Conservation (phyloP, 1,140 invertebrate genomes). For the Papilio machaon region DNA sequence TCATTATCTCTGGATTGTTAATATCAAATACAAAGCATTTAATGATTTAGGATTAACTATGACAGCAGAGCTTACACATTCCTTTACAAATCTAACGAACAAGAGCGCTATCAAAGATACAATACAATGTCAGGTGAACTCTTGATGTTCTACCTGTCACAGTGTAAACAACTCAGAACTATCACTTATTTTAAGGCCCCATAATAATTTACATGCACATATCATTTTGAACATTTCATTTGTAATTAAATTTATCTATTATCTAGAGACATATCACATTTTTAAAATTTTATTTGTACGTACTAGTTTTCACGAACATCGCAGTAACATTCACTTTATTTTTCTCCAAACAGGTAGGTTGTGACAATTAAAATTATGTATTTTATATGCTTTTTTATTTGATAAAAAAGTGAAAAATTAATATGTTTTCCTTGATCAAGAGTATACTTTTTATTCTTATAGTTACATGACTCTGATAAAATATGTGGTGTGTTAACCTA, state of each 20-base stretch:
- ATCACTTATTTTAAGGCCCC: neutral
- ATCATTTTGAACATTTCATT: neutral
- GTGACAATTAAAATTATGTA: no score
- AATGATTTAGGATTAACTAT: constrained; percentile 42
- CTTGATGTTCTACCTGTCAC: constrained; percentile 58
- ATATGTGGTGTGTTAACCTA: neutral
- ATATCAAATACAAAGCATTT: constrained; percentile 38
- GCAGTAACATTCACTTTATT: no score
- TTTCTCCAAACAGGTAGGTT: no score
- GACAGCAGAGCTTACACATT: constrained; percentile 46
- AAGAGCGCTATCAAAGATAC: constrained; percentile 61
- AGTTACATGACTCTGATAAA: neutral
- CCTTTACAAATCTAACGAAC: constrained; percentile 62
- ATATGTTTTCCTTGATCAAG: neutral
- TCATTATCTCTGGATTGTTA: constrained; percentile 35
- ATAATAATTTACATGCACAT: neutral
- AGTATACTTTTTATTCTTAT: neutral
- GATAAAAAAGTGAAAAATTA: no score
- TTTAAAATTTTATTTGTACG: no score
- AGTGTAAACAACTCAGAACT: constrained; percentile 28
- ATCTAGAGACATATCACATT: no score
- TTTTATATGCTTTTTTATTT: no score
- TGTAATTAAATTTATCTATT: neutral
- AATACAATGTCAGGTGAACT: constrained; percentile 64
- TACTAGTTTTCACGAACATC: no score